Evolutionary conservation across 2,797 vertebrate genomes (phyloP).

Genomic region (Manis javanica): DNA sequence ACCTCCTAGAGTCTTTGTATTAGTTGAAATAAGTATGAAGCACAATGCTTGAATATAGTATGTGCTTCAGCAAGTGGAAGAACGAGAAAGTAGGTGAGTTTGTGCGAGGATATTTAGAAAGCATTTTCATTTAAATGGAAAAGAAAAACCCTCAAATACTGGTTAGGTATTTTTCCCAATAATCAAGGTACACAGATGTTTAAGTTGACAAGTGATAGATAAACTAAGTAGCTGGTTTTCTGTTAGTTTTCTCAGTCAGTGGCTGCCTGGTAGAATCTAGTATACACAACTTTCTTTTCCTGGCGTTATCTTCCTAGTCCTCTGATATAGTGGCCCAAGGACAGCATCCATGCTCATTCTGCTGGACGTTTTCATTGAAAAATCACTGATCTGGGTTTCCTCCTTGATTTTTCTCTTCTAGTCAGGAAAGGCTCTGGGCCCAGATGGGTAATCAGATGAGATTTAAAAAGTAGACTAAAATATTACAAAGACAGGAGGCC

Average conservation of each 20-base stretch:
- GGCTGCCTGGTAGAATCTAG: background rate
- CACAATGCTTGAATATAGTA: background rate
- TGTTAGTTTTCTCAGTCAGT: background rate
- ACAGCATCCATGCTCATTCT: background rate
- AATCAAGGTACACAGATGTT: background rate
- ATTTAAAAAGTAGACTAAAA: background rate
- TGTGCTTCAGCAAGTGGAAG: background rate
- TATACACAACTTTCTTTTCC: background rate
- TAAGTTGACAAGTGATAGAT: background rate
- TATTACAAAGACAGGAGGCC: background rate
- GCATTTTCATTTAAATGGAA: constrained; percentile 14
- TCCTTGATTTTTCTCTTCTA: background rate
- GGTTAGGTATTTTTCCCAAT: background rate
- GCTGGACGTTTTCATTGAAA: background rate
- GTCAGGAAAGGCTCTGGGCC: background rate
- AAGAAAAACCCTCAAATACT: background rate
- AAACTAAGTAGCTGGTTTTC: background rate
- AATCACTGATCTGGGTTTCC: background rate
- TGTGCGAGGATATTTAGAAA: background rate
- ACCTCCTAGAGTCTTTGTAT: background rate
- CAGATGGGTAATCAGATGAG: background rate
- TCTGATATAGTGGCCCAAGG: background rate
- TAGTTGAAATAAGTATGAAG: background rate
- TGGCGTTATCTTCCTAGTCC: background rate
- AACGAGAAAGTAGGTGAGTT: background rate